phyloP scores from a whole-genome alignment of 2,113 vertebrate species.

The Cryptomyrus ogoouensis region DNA sequence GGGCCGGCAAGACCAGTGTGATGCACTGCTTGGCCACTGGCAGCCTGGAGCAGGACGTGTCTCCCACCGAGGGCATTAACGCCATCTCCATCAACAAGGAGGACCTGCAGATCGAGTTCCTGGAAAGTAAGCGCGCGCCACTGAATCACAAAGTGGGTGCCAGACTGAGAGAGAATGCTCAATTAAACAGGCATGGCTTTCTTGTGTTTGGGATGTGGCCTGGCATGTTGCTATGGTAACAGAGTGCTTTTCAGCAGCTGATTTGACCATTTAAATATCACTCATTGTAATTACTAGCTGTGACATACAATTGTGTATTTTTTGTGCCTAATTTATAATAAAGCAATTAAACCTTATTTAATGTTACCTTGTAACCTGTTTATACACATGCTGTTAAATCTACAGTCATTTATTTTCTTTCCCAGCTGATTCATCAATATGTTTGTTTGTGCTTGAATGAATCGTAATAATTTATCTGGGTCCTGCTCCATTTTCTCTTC shows the following conservation, averaged over 20 bases:
- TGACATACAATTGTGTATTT: neutral
- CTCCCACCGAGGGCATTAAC: constrained; percentile 78
- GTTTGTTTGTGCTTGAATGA: neutral
- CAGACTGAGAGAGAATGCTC: neutral
- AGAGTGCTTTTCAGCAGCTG: neutral
- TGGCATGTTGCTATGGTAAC: neutral
- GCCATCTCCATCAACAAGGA: constrained; percentile 72
- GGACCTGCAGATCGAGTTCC: constrained; percentile 73
- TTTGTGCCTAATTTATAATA: neutral
- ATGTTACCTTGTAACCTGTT: neutral
- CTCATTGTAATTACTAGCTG: neutral
- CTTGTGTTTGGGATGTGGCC: neutral
- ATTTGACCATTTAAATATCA: neutral
- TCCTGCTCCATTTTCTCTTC: neutral
- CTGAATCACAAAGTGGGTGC: neutral
- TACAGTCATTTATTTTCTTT: neutral
- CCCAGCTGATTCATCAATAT: neutral
- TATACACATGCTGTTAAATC: neutral
- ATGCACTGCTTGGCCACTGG: constrained; percentile 72
- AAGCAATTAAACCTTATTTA: neutral
- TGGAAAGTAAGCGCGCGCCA: constrained; percentile 70
- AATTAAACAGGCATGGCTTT: neutral
- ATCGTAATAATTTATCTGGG: neutral
- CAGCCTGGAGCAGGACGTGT: constrained; percentile 57
- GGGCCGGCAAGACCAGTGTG: constrained; percentile 86